Percentiles rank a stretch among this genome's conserved stretches.
phyloP scores from a whole-genome alignment of 2,888 invertebrate genomes.

The Bimastos eiseni region DNA sequence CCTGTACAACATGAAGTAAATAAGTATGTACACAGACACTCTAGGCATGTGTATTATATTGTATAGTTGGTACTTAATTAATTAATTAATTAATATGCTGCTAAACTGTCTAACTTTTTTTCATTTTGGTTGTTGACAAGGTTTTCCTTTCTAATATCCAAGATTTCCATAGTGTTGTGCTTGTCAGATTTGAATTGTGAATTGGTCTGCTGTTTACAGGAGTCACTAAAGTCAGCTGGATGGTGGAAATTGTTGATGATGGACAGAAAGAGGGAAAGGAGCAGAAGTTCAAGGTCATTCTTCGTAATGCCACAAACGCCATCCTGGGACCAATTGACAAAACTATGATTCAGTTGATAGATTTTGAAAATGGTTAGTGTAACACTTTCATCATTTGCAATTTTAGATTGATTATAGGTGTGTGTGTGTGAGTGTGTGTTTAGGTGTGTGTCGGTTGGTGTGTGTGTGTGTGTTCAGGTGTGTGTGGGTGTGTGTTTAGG shows the following conservation, averaged over 20 bases:
- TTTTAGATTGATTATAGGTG: not conserved
- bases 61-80: not conserved
- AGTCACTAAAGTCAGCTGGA: conserved; percentile 51
- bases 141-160: not conserved
- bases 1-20: too few relatives aligned
- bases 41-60: not conserved
- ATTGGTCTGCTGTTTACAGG: conserved; percentile 45
- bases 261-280: conserved; percentile 49
- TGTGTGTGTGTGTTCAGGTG: too few relatives aligned
- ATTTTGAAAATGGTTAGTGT: conserved; percentile 53
- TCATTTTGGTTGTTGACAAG: not conserved
- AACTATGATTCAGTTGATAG: conserved; percentile 54
- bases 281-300: conserved; percentile 54
- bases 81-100: not conserved
- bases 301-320: conserved; percentile 55
- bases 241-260: conserved; percentile 53
- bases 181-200: too few relatives aligned
- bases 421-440: too few relatives aligned
- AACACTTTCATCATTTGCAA: not conserved
- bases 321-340: conserved; percentile 53
- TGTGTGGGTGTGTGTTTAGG: too few relatives aligned
- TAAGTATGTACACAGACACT: not conserved
- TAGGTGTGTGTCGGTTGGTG: too few relatives aligned
- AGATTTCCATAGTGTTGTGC: not conserved
- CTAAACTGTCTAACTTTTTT: not conserved